Evolutionary conservation across 2,797 vertebrate species (phyloP).

Genomic region (Takifugu ocellatus): DNA sequence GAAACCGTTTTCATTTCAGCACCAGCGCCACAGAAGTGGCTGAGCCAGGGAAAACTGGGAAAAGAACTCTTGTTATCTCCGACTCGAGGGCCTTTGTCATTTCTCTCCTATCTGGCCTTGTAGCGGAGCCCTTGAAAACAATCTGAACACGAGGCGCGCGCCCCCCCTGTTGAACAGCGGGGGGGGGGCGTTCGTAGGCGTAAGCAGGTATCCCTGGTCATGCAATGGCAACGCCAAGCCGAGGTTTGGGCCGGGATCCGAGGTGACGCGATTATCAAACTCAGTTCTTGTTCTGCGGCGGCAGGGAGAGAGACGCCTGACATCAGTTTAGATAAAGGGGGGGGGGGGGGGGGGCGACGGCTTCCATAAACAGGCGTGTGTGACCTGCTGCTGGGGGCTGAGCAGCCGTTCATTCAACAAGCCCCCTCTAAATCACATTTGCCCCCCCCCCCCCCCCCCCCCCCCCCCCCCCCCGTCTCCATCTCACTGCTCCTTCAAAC

Average conservation of each 20-base stretch:
- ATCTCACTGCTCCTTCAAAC: constrained; percentile 5
- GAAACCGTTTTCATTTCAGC: too few species aligned
- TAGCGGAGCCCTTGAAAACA: too few species aligned
- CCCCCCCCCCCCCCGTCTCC: background rate
- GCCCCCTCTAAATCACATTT: constrained; percentile 27
- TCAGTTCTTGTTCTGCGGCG: background rate
- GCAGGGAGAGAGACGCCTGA: constrained; percentile 6
- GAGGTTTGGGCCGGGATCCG: constrained; percentile 10
- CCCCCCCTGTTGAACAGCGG: background rate
- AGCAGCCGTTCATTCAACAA: constrained; percentile 13
- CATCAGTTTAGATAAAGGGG: constrained; percentile 22
- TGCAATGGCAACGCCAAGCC: background rate
- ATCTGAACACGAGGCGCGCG: too few species aligned
- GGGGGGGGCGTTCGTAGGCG: background rate
- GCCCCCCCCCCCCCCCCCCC: background rate
- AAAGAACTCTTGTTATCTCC: too few species aligned
- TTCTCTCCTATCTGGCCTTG: constrained; percentile 1
- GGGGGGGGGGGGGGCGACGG: constrained; percentile 20
- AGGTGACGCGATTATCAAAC: constrained; percentile 9
- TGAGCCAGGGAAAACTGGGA: too few species aligned
- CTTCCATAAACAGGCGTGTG: constrained; percentile 23
- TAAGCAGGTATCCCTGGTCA: background rate
- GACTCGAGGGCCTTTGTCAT: too few species aligned
- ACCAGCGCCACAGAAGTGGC: too few species aligned
- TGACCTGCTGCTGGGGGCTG: constrained; percentile 17